Base-by-base conservation (phyloP, 2,888 invertebrate species). In the Eledona agricola region DNA sequence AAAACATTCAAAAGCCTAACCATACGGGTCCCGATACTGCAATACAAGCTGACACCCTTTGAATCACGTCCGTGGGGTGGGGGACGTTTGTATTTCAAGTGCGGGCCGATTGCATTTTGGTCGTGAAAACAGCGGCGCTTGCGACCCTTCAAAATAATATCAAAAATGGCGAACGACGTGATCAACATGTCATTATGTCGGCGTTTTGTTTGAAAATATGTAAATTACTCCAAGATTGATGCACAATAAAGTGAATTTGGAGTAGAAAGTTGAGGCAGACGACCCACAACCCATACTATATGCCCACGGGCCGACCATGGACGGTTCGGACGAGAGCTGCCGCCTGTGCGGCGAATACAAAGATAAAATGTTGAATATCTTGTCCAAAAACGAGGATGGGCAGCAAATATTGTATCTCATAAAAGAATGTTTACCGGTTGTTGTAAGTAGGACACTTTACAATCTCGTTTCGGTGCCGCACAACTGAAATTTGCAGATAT, bases 401-500 rank as follows among this genome's bases (percentile, higher is more conserved):
- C 67, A 69, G 58, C 72, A 76, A 63, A 69, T 76, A 31, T 61
- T 77, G 13, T 70, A 75, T 37, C 51, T 77, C 13, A 75, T 77
- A 46, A 74, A 73, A 58, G 72, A 76, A 46, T 74, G 70, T 58
- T 58, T 77, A 34, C 73, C 73, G 22, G 67, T 76, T 34, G 63
- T 74, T 45, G 77, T 77, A 64, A 74, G 75, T 74, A 26, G n/a
- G n/a, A n/a, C n/a, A n/a, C 23, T 46, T 19, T 22, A 32, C 49
- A 37, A 12, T 32, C 20, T 35, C 19, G 16, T 3, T 10, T 11
- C 7, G 20, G 52, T 7, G n/a, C n/a, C n/a, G n/a, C n/a, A n/a
- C n/a, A n/a, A n/a, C n/a, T n/a, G n/a, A 15, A 26, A 43, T 35
- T 69, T 74, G 23, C 60, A 77, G 77, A 71, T 77, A 47, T 76